A percentile compares a stretch with the other conserved stretches of the same genome.
These are phyloP conservation scores for Drosophila nigromelanica DNA, from an alignment of 1,140 invertebrate genomes.

Conservation along the genomic window DNA sequence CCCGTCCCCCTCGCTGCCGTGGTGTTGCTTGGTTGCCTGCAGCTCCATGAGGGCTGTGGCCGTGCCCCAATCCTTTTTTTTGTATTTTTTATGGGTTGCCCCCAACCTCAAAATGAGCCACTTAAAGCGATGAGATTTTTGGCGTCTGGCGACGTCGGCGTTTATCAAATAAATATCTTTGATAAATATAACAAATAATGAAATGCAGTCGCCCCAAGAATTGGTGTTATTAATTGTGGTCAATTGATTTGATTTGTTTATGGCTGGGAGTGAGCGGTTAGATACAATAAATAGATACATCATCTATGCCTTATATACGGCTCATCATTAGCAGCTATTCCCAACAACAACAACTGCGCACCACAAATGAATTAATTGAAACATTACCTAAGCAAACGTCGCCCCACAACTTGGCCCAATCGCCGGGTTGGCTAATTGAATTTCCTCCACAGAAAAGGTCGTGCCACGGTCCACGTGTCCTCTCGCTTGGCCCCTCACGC, in stretches of 20 bases:
- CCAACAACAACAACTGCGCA: slow-evolving; percentile 32
- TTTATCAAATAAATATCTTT: slow-evolving; percentile 82
- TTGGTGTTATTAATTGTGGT: slow-evolving; percentile 75
- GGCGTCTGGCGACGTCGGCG: slow-evolving; percentile 69
- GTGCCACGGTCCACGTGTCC: slow-evolving; percentile 56
- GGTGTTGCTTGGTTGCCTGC: slow-evolving; percentile 65
- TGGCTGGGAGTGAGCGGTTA: slow-evolving; percentile 14
- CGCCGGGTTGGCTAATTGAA: slow-evolving; percentile 69
- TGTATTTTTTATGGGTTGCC: neutral
- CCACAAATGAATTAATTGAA: slow-evolving; percentile 77
- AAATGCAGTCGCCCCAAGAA: slow-evolving; percentile 63
- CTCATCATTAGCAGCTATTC: slow-evolving; percentile 62
- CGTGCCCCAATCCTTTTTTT: slow-evolving; percentile 28
- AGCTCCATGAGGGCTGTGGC: slow-evolving; percentile 45
- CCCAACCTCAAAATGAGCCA: slow-evolving; percentile 63
- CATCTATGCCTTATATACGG: slow-evolving; percentile 11
- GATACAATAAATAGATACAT: slow-evolving; percentile 25
- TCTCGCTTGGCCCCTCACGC: neutral
- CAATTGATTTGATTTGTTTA: slow-evolving; percentile 76
- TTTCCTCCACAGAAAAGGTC: slow-evolving; percentile 61
- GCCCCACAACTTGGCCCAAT: slow-evolving; percentile 42
- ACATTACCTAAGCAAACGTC: slow-evolving; percentile 80
- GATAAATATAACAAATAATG: slow-evolving; percentile 80
- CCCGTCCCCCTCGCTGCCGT: slow-evolving; percentile 12
- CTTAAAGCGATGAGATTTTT: slow-evolving; percentile 82